phyloP scores from a whole-genome alignment of 1,140 invertebrate genomes.

The Drosophila subobscura region DNA sequence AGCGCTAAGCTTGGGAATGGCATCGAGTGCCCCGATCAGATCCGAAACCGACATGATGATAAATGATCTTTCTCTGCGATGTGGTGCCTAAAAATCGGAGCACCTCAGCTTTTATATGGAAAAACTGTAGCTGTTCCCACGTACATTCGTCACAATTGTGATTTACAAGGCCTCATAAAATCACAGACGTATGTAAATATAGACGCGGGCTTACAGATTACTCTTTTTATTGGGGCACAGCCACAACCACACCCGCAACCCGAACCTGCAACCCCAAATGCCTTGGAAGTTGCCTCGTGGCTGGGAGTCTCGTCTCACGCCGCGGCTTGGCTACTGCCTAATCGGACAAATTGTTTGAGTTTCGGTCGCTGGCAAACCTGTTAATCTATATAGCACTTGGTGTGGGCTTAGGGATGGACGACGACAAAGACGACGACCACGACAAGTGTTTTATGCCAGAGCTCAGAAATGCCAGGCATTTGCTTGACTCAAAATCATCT shows the following conservation, averaged over 20 bases:
- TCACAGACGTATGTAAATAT: slow-evolving; percentile 6
- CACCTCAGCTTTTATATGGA: slow-evolving; percentile 46
- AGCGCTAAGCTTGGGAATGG: slow-evolving; percentile 45
- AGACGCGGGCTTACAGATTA: slow-evolving; percentile 20
- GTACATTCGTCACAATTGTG: slow-evolving; percentile 26
- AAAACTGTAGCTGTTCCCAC: slow-evolving; percentile 27
- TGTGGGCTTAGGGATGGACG: slow-evolving; percentile 19
- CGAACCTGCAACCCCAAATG: neutral
- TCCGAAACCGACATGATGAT: slow-evolving; percentile 67
- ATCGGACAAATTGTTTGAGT: slow-evolving; percentile 32
- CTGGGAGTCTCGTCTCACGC: slow-evolving; percentile 11
- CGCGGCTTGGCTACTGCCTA: slow-evolving; percentile 34
- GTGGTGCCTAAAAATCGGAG: slow-evolving; percentile 13
- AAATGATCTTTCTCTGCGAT: slow-evolving; percentile 22
- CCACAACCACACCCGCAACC: slow-evolving; percentile 1
- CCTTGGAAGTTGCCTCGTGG: neutral
- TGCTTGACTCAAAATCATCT: too few species aligned
- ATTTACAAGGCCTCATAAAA: slow-evolving; percentile 47
- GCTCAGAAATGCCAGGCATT: too few species aligned
- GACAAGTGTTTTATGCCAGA: slow-evolving; percentile 10
- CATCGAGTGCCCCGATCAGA: slow-evolving; percentile 60
- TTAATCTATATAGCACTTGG: slow-evolving; percentile 43
- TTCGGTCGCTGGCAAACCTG: slow-evolving; percentile 32
- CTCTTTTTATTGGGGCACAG: slow-evolving; percentile 22
- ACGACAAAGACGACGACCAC: too few species aligned